Evolutionary conservation across 2,797 vertebrate genomes (phyloP), one percentile per base, ranked within the genome.

Genomic region (Muraenolepis orangiensis): DNA sequence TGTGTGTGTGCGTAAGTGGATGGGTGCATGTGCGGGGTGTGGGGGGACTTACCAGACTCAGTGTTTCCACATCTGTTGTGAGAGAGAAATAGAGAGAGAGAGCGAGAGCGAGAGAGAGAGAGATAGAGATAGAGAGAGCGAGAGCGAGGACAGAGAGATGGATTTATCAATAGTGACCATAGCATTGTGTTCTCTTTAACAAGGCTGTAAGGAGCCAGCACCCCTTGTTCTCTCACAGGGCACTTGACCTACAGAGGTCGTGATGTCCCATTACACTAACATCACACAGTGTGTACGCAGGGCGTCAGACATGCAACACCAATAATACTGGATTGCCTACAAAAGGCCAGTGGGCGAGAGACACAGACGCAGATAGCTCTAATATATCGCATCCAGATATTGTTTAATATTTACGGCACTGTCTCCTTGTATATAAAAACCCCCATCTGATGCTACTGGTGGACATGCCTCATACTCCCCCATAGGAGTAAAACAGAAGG

Each of bases 31-130:
- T 16, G n/a, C n/a, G 40, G 72, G 75, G 72, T 57, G 76, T 76
- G 72, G 71, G 72, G 77, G 78, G 84, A 91, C 92, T 92, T 80
- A 94, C 93, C 86, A 75, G 84, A 75, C 26, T 86, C 75, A 84
- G 81, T 86, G 83, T 88, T 83, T 91, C 90, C 86, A 85, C 83
- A 91, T 92, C 93, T 93, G 87, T 72, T 75, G 78, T n/a, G 51
- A 57, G 4, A 69, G 85, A 72, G 87, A 42, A 75, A 72, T 78
- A 76, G 83, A 74, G 81, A 86, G 68, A 84, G 14, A 72, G 46
- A 76, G 72, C 76, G 82, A 75, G 82, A 86, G 68, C 84, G 16
- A 71, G 78, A 74, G 1, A 78, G 12, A 46, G 42, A 46, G 42
- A 46, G 42, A 46, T 2, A 46, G 42, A 46, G 42, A 46, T 3